A percentile compares a stretch with the other conserved stretches of the same genome.
Evolutionary conservation across 2,797 vertebrate genomes (phyloP).

Genomic region (Orientallactaga sibirica): DNA sequence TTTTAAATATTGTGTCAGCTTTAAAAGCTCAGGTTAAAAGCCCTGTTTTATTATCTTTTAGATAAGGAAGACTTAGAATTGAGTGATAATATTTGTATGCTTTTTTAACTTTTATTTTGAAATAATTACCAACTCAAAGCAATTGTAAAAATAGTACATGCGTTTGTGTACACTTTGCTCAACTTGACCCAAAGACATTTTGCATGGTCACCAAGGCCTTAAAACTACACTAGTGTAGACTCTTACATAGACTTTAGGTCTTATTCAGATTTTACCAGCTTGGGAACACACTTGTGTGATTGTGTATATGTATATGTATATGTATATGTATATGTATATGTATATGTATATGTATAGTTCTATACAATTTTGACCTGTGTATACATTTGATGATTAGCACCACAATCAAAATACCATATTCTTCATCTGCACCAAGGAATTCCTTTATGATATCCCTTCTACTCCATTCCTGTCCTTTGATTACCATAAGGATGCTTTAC

Average conservation of each 20-base stretch:
- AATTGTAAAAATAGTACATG: background rate
- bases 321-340: background rate
- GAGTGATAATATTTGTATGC: background rate
- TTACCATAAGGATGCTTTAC: background rate
- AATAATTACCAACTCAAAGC: conserved; percentile 12
- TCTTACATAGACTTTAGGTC: background rate
- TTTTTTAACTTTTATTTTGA: background rate
- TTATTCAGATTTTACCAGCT: conserved; percentile 11
- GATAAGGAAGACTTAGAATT: background rate
- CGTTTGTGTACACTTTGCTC: background rate
- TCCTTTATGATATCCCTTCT: background rate
- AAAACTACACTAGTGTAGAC: background rate
- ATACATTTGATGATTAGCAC: background rate
- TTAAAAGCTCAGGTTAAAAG: background rate
- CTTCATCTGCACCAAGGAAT: background rate
- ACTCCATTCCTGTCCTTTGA: background rate
- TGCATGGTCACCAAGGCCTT: background rate
- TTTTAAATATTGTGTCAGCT: background rate
- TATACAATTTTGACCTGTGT: background rate
- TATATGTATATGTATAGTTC: background rate
- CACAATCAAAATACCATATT: background rate
- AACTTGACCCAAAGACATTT: background rate
- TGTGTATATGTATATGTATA: background rate
- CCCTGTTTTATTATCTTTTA: background rate
- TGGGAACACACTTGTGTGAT: background rate